These are phyloP conservation scores for Istiophorus platypterus DNA, from an alignment of 2,113 vertebrate genomes.

Conservation along the genomic window DNA sequence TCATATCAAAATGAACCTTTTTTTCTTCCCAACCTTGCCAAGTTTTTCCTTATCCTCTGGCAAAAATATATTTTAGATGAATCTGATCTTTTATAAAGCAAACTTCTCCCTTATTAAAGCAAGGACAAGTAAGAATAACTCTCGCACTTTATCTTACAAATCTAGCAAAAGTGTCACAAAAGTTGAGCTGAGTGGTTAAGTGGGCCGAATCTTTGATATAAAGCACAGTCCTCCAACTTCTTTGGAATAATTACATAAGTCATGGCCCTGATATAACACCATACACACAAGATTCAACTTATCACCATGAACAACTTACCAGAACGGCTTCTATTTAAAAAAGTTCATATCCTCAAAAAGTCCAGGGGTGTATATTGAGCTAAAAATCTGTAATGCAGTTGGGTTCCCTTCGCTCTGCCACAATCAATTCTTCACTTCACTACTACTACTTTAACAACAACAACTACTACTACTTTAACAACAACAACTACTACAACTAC, in stretches of 20 bases:
- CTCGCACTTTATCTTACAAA: conserved; percentile 28
- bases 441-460: neutral
- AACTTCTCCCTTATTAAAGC: neutral
- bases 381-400: neutral
- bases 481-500: neutral
- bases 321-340: too few relatives aligned
- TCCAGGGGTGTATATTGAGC: too few relatives aligned
- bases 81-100: conserved; percentile 7
- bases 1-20: neutral
- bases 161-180: conserved; percentile 1
- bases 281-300: neutral
- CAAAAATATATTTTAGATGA: neutral
- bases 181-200: conserved; percentile 7
- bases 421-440: too few relatives aligned
- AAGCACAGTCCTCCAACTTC: conserved; percentile 25
- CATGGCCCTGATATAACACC: conserved; percentile 16
- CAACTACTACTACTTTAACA: neutral
- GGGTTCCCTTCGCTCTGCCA: neutral
- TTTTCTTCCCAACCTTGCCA: neutral
- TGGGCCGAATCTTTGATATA: conserved; percentile 52
- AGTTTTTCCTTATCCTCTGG: neutral
- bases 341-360: too few relatives aligned
- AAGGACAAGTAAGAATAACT: neutral
- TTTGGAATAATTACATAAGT: conserved; percentile 20
- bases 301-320: neutral